Evolutionary conservation across 37 sponge, comb jelly and placozoan species (phyloP).

Genomic region (Ianthella basta): DNA sequence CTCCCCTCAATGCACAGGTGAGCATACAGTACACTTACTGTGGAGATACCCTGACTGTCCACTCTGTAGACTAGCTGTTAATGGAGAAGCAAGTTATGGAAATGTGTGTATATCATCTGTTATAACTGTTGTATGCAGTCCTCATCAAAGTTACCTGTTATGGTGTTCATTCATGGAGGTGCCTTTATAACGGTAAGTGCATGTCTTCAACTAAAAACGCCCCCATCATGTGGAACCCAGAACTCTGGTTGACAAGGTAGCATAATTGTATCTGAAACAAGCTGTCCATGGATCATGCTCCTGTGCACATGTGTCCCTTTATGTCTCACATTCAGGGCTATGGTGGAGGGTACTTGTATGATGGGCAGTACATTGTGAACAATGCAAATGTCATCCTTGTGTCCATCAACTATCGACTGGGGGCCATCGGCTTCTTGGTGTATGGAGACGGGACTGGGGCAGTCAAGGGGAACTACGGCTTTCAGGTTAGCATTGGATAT

Average conservation of each 20-base stretch:
- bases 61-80: too few relatives aligned
- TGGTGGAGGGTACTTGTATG: slow-evolving; percentile 58
- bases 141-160: slow-evolving; percentile 67
- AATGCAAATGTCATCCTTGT: slow-evolving; percentile 66
- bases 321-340: slow-evolving; percentile 58
- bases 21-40: neutral
- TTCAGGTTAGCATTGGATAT: slow-evolving; percentile 55
- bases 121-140: slow-evolving; percentile 39
- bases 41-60: too few relatives aligned
- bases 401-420: slow-evolving; percentile 86
- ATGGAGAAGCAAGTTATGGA: neutral
- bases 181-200: slow-evolving; percentile 63
- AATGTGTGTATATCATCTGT: too few relatives aligned
- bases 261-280: too few relatives aligned
- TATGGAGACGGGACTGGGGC: slow-evolving; percentile 51
- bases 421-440: slow-evolving; percentile 76
- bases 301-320: too few relatives aligned
- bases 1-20: slow-evolving; percentile 61
- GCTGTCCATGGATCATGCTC: too few relatives aligned
- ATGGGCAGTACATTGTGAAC: slow-evolving; percentile 80
- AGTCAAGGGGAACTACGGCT: slow-evolving; percentile 67
- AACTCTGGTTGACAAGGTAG: too few relatives aligned
- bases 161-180: slow-evolving; percentile 82
- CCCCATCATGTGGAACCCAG: too few relatives aligned
- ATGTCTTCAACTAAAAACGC: too few relatives aligned